phyloP scores from a whole-genome alignment of 2,797 vertebrate species.

The Botia kubotai region DNA sequence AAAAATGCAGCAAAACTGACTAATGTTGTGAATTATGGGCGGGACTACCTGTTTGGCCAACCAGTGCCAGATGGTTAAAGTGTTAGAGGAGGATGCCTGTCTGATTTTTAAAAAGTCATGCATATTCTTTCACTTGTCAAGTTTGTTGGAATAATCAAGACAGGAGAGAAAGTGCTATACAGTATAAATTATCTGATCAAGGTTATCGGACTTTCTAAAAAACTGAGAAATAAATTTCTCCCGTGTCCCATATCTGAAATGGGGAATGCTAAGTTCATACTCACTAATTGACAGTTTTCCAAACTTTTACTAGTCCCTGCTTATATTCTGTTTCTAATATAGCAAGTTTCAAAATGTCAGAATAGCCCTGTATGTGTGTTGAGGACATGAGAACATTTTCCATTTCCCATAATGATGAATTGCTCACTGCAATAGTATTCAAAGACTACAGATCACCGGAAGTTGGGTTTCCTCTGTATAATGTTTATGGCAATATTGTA shows the following conservation, averaged over 20 bases:
- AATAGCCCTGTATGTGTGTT: background rate
- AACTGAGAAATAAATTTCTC: too few relatives aligned
- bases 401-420: constrained; percentile 14
- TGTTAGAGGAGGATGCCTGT: too few relatives aligned
- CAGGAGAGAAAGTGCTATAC: too few relatives aligned
- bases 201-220: too few relatives aligned
- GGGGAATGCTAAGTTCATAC: background rate
- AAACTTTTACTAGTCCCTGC: constrained; percentile 6
- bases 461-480: constrained; percentile 3
- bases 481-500: constrained; percentile 7
- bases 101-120: too few relatives aligned
- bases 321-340: constrained; percentile 36
- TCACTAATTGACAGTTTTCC: constrained; percentile 33
- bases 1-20: too few relatives aligned
- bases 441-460: constrained; percentile 30
- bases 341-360: constrained; percentile 25
- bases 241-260: background rate
- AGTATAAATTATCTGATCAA: too few relatives aligned
- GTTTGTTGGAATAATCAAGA: too few relatives aligned
- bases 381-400: background rate
- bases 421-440: background rate
- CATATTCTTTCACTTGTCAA: too few relatives aligned
- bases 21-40: too few relatives aligned
- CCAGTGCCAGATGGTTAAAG: too few relatives aligned
- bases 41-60: too few relatives aligned